Evolutionary conservation across 2,888 invertebrate genomes (phyloP), one percentile per base, ranked within the genome.

Genomic region (Chalcis sispes): DNA sequence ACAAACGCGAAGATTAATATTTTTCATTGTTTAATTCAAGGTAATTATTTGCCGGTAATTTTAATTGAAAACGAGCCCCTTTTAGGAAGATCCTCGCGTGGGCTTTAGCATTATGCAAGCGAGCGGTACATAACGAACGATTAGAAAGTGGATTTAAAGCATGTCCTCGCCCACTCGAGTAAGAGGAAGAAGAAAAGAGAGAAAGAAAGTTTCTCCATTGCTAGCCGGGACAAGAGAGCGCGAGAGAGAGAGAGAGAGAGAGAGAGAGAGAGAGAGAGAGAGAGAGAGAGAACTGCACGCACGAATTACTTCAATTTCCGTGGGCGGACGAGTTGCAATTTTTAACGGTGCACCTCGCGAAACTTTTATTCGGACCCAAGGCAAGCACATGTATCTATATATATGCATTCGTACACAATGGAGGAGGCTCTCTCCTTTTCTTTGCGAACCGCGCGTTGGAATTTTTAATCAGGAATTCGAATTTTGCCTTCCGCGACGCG

Each of bases 71-170:
- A 58, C 27, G 42, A n/a, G n/a, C n/a, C n/a, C n/a, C n/a, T n/a
- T n/a, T n/a, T n/a, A n/a, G n/a, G n/a, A n/a, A n/a, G n/a, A n/a
- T 15, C 29, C 13, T 15, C 40, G 59, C 32, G 65, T 32, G 23
- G 13, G 27, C 59, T 25, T 42, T 7, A 10, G 36, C 48, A 59
- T 73, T 65, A 66, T 25, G 46, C 29, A 58, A 46, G 67, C 54
- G 50, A 10, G 3, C n/a, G n/a, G n/a, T 8, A 46, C 8, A 46
- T 8, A 46, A 50, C 62, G 62, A 46, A 59, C 67, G 48, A 76
- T 72, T 77, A 77, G 70, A 73, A 77, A 73, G 73, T 73, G 25
- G 73, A 77, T 77, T 73, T 64, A 64, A 32, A 54, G 46, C 20
- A 15, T 29, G n/a, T 13, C 32, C 58, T 25, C 50, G 42, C 65